phyloP scores from a whole-genome alignment of 2,113 vertebrate species.

The Protobothrops flavoviridis region DNA sequence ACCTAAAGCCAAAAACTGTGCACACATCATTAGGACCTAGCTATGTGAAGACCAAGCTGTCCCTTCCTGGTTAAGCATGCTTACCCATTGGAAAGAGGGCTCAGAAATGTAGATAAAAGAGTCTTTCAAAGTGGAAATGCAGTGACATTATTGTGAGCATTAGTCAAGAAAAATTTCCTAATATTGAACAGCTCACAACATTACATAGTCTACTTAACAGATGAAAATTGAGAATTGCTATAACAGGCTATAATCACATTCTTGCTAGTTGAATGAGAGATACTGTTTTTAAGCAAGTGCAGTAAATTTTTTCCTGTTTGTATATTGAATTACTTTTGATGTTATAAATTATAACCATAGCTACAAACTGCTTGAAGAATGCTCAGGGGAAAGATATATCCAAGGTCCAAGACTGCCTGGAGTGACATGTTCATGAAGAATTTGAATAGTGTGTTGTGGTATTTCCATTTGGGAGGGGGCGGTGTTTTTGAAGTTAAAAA shows the following conservation, averaged over 20 bases:
- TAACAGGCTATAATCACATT: not conserved
- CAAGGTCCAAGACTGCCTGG: slow-evolving; percentile 1
- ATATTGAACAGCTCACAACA: slow-evolving; percentile 45
- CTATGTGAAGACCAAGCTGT: slow-evolving; percentile 57
- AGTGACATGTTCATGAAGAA: not conserved
- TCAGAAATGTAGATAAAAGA: slow-evolving; percentile 70
- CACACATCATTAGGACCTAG: slow-evolving; percentile 68
- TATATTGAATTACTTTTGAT: slow-evolving; percentile 18
- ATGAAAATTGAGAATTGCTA: slow-evolving; percentile 61
- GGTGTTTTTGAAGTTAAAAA: not conserved
- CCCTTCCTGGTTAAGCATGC: slow-evolving; percentile 50
- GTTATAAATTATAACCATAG: not conserved
- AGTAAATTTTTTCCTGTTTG: not conserved
- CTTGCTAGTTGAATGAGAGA: not conserved
- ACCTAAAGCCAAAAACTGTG: slow-evolving; percentile 52
- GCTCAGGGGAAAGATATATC: slow-evolving; percentile 38
- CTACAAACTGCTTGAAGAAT: slow-evolving; percentile 14
- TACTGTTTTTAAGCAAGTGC: not conserved
- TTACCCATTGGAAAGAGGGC: slow-evolving; percentile 53
- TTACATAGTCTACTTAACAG: slow-evolving; percentile 60
- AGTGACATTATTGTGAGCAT: slow-evolving; percentile 71
- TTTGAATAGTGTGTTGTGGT: slow-evolving; percentile 2
- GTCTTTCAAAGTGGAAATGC: slow-evolving; percentile 70
- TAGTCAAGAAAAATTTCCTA: slow-evolving; percentile 58
- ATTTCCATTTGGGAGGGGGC: not conserved